A percentile compares a stretch with the other conserved stretches of the same genome.
These are phyloP conservation scores for Drosophila recens DNA, from an alignment of 2,888 invertebrate genomes.

Conservation along the genomic window DNA sequence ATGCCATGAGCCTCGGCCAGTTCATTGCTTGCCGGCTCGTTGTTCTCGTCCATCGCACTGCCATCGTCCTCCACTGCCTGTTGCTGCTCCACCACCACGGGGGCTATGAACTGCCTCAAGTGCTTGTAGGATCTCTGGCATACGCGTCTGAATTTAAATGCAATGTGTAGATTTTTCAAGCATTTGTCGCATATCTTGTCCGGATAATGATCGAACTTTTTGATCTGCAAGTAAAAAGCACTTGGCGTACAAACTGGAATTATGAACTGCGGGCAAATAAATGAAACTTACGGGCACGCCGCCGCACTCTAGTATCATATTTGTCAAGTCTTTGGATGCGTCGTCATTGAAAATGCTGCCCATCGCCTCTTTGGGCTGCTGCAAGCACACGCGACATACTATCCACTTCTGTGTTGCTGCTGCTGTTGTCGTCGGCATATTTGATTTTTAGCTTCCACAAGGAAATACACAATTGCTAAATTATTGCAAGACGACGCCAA, in stretches of 20 bases:
- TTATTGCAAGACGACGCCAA: constrained; percentile 54
- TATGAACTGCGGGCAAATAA: constrained; percentile 23
- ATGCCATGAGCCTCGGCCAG: constrained; percentile 38
- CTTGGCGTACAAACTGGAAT: not conserved
- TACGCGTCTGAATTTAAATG: constrained; percentile 76
- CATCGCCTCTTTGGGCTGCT: constrained; percentile 81
- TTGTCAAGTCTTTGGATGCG: constrained; percentile 78
- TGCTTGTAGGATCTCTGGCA: constrained; percentile 82
- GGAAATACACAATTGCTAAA: constrained; percentile 24
- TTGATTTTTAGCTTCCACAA: constrained; percentile 11
- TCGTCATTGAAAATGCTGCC: constrained; percentile 79
- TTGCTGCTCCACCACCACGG: constrained; percentile 75
- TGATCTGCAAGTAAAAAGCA: constrained; percentile 64
- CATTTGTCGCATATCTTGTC: constrained; percentile 82
- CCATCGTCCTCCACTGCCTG: constrained; percentile 34
- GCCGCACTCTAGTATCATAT: constrained; percentile 83
- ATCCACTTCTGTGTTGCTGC: constrained; percentile 79
- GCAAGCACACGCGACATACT: constrained; percentile 80
- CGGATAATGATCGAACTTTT: constrained; percentile 81
- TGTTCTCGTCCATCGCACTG: constrained; percentile 16
- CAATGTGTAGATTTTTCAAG: constrained; percentile 71
- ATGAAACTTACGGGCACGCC: constrained; percentile 82
- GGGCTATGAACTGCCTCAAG: constrained; percentile 81
- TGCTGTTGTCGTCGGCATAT: constrained; percentile 55
- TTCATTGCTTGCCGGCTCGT: constrained; percentile 25